Evolutionary conservation across 2,888 invertebrate species (phyloP), one percentile per base, ranked within the genome.

Genomic region (Zootermopsis nevadensis): DNA sequence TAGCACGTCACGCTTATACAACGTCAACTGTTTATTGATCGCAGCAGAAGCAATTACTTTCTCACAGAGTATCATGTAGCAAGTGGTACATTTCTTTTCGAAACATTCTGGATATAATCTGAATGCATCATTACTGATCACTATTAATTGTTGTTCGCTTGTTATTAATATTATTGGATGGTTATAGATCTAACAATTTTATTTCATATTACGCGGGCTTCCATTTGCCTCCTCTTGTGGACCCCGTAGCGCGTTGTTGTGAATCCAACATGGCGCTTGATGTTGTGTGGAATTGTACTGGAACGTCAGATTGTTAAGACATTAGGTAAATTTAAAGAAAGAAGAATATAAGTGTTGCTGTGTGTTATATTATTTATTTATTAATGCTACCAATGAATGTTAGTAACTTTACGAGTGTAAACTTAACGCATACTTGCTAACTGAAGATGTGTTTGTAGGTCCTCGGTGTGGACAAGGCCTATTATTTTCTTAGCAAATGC

Each of bases 201-300:
- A 82, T 33, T 35, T 77, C 69, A 82, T 83, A 84, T 85, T 80
- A 77, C 85, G 85, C 83, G 85, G 83, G 82, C 8, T 72, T 90
- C 90, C 91, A 88, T 91, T 90, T 89, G 86, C 87, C 88, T 87
- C 89, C 89, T 88, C 88, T 88, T 89, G 91, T 89, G 89, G 89
- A 90, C 91, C 91, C 91, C 91, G 91, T 92, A 90, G 92, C 92
- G 93, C 93, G 93, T 93, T 93, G 93, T 93, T 93, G 92, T 93
- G 92, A 91, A 93, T 92, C 91, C 92, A 93, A 93, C 91, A 93
- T 93, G 93, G 93, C 93, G 92, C 90, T 90, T 91, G 90, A 91
- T 92, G 91, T 92, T 92, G 91, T 92, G 91, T 91, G 90, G 91
- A 90, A 69, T 90, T 90, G 88, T 88, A 83, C 82, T 85, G 84